phyloP scores from a whole-genome alignment of 2,888 invertebrate species.

The Anarsia innoxiella region DNA sequence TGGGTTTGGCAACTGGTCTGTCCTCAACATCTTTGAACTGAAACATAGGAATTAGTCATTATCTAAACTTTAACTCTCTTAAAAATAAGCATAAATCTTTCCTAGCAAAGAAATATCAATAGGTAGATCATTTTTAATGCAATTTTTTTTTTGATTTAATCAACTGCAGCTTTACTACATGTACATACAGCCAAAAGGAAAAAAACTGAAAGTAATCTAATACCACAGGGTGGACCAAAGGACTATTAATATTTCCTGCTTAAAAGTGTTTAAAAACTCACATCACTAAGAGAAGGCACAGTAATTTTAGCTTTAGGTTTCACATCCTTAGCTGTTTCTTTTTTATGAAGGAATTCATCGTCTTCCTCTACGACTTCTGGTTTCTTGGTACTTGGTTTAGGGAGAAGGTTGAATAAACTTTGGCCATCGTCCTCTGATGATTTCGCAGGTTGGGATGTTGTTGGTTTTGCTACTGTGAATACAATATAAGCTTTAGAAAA shows the following conservation, averaged over 20 bases:
- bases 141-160: too few species aligned
- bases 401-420: constrained; percentile 57
- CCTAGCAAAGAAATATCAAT: too few species aligned
- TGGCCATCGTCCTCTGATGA: constrained; percentile 20
- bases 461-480: background rate
- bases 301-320: constrained; percentile 78
- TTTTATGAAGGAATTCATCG: constrained; percentile 78
- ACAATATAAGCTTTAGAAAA: too few species aligned
- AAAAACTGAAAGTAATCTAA: too few species aligned
- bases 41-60: too few species aligned
- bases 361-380: constrained; percentile 69
- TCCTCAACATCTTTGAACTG: constrained; percentile 78
- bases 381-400: constrained; percentile 60
- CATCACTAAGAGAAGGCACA: constrained; percentile 80
- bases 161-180: too few species aligned
- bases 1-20: constrained; percentile 55
- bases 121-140: too few species aligned
- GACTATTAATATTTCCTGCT: too few species aligned
- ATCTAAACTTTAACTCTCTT: too few species aligned
- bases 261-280: too few species aligned
- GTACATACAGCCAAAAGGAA: too few species aligned
- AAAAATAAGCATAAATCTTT: constrained; percentile 1
- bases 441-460: background rate
- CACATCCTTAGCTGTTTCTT: constrained; percentile 48
- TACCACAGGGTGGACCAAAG: too few species aligned